Conservation (phyloP, 2,797 vertebrate genomes). For the Novumbra hubbsi region DNA sequence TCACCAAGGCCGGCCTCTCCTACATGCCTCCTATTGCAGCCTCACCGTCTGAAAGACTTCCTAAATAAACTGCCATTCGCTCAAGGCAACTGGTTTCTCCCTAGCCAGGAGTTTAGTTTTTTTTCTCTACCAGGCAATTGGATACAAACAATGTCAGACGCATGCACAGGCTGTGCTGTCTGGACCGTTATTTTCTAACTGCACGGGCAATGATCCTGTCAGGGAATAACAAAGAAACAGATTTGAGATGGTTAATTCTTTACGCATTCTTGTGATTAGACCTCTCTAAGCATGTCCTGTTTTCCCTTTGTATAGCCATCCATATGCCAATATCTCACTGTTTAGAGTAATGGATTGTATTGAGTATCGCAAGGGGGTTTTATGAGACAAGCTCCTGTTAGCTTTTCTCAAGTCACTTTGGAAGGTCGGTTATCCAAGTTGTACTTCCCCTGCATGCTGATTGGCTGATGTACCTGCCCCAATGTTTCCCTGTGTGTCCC, state of each 20-base stretch:
- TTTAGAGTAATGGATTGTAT: conserved; percentile 41
- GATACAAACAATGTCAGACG: conserved; percentile 33
- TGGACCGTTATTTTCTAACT: conserved; percentile 36
- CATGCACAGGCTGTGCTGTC: conserved; percentile 50
- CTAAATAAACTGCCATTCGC: conserved; percentile 50
- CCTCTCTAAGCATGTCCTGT: conserved; percentile 3
- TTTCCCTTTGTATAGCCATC: conserved; percentile 35
- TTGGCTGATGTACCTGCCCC: conserved; percentile 68
- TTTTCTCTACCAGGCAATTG: conserved; percentile 59
- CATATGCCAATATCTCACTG: conserved; percentile 39
- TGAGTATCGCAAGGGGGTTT: conserved; percentile 18
- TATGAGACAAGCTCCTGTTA: conserved; percentile 61
- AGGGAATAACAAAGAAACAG: conserved; percentile 19
- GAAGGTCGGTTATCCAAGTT: conserved; percentile 30
- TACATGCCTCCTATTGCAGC: conserved; percentile 37
- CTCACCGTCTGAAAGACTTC: conserved; percentile 49
- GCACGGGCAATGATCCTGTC: conserved; percentile 30
- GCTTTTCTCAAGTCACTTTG: conserved; percentile 66
- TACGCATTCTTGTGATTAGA: conserved; percentile 15
- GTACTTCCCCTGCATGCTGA: conserved; percentile 45
- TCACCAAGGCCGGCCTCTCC: conserved; percentile 16
- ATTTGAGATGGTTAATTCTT: conserved; percentile 47
- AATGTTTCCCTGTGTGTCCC: conserved; percentile 52
- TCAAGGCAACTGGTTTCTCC: conserved; percentile 56
- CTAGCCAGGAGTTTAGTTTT: conserved; percentile 61